Conservation (phyloP, 2,888 invertebrate genomes). For the Caenorhabditis sp. region DNA sequence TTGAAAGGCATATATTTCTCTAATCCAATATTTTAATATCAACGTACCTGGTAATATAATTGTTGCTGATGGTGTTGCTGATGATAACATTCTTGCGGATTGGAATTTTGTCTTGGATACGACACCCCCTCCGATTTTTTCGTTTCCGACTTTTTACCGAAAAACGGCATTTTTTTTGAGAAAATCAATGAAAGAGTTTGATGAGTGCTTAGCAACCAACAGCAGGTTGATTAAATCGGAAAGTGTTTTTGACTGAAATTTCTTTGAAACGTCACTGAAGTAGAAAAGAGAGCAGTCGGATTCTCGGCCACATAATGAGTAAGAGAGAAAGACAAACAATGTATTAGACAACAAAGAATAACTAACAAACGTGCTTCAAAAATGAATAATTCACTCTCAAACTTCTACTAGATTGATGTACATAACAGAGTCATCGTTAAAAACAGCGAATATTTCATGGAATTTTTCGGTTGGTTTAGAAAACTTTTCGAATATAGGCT, state of each 20-base stretch:
- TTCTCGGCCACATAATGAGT: too few relatives aligned
- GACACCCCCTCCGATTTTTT: not conserved
- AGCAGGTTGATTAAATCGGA: not conserved
- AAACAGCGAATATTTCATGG: not conserved
- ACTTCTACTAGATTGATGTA: not conserved
- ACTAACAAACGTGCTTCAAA: not conserved
- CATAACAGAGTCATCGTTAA: not conserved
- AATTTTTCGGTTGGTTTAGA: not conserved
- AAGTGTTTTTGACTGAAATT: not conserved
- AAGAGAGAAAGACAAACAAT: not conserved
- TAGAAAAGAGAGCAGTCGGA: too few relatives aligned
- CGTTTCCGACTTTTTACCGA: conserved; percentile 22
- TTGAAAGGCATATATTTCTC: too few relatives aligned
- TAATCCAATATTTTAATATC: not conserved
- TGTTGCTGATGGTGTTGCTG: not conserved
- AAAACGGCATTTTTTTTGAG: conserved; percentile 24
- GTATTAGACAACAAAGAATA: not conserved
- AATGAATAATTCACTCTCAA: not conserved
- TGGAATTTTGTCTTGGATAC: conserved; percentile 22
- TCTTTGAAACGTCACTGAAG: too few relatives aligned
- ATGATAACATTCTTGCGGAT: not conserved
- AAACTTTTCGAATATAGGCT: not conserved
- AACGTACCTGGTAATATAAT: not conserved
- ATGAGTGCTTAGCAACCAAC: not conserved
- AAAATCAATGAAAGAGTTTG: too few relatives aligned